Conservation (phyloP, 2,113 vertebrate genomes). For the Pantherophis guttatus region DNA sequence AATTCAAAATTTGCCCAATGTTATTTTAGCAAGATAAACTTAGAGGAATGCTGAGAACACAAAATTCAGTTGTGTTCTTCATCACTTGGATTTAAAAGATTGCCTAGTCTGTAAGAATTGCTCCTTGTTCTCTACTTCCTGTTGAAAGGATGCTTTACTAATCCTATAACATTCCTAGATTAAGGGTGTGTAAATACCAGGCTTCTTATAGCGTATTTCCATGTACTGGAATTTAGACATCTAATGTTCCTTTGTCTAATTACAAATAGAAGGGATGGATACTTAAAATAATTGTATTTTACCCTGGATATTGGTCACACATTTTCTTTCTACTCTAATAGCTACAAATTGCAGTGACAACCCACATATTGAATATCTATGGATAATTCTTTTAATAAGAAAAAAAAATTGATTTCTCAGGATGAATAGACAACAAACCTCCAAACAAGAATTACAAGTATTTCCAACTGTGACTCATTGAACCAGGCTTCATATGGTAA, state of each 20-base stretch:
- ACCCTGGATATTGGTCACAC: background rate
- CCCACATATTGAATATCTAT: background rate
- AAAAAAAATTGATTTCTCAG: background rate
- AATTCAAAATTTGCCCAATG: background rate
- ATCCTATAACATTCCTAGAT: slow-evolving; percentile 38
- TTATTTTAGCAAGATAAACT: background rate
- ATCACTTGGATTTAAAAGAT: slow-evolving; percentile 38
- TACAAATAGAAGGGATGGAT: slow-evolving; percentile 47
- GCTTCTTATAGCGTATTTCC: slow-evolving; percentile 44
- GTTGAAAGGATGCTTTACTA: slow-evolving; percentile 28
- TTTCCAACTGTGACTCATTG: background rate
- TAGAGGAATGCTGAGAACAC: background rate
- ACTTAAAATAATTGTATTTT: slow-evolving; percentile 14
- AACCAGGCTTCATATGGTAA: background rate
- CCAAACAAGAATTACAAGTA: slow-evolving; percentile 9
- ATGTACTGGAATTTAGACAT: slow-evolving; percentile 46
- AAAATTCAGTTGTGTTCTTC: slow-evolving; percentile 27
- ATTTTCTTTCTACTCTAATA: background rate
- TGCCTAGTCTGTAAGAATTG: slow-evolving; percentile 44
- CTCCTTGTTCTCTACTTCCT: background rate
- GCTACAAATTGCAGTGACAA: background rate
- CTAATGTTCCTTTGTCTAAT: slow-evolving; percentile 50
- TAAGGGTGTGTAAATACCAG: slow-evolving; percentile 43
- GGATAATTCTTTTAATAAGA: background rate
- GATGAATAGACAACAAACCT: background rate